phyloP scores from a whole-genome alignment of 2,888 invertebrate species.

The Desoria tigrina region DNA sequence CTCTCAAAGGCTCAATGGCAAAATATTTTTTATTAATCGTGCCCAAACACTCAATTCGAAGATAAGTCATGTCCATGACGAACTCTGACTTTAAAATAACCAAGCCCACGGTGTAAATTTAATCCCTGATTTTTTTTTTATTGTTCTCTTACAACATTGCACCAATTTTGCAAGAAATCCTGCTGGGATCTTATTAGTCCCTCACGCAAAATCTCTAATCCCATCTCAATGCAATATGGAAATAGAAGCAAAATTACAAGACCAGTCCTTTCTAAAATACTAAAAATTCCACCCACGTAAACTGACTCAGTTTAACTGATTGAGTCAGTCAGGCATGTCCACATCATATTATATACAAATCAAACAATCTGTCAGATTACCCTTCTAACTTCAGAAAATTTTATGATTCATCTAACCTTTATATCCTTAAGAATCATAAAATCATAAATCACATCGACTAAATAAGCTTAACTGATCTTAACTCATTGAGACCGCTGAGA shows the following conservation, averaged over 20 bases:
- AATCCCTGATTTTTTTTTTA: slow-evolving; percentile 7
- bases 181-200: slow-evolving; percentile 17
- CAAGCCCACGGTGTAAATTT: slow-evolving; percentile 18
- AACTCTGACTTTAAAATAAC: background rate
- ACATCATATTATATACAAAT: background rate
- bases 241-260: slow-evolving; percentile 2
- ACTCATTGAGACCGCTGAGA: too few relatives aligned
- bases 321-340: background rate
- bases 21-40: too few relatives aligned
- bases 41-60: slow-evolving; percentile 3
- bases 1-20: background rate
- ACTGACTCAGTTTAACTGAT: slow-evolving; percentile 2
- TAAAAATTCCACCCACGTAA: slow-evolving; percentile 21
- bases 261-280: slow-evolving; percentile 20
- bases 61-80: slow-evolving; percentile 3
- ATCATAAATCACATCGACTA: too few relatives aligned
- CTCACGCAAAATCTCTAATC: slow-evolving; percentile 18
- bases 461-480: too few relatives aligned
- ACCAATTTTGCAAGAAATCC: slow-evolving; percentile 19
- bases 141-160: slow-evolving; percentile 14
- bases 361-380: slow-evolving; percentile 10
- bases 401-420: background rate
- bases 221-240: slow-evolving; percentile 16
- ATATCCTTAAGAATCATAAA: background rate
- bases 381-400: background rate